Evolutionary conservation across 1,140 invertebrate genomes (phyloP), one percentile per base, ranked within the genome.

Genomic region (Copidosoma floridanum): DNA sequence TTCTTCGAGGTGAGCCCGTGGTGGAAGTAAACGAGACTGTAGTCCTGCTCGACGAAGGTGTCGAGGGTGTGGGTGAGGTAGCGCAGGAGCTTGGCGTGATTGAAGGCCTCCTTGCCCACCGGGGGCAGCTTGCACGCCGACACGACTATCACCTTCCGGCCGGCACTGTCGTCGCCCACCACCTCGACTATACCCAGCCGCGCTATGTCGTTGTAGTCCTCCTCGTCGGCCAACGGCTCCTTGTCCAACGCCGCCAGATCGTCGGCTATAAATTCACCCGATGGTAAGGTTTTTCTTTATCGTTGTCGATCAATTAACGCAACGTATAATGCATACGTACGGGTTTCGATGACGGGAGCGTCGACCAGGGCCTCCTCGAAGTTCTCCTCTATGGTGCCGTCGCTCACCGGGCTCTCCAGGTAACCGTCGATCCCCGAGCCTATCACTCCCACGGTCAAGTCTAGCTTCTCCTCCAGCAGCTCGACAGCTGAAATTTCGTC

Each of bases 11-110:
- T 94, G 32, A 99, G 85, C 23, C 97, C 97, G 82, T 94, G 92
- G 82, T 99, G 98, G 74, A 99, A 98, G 77, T 99, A 99, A n/a
- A 99, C 92, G 52, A 99, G 83, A 68, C 93, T 95, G 79, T 99
- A 99, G 78, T 99, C 98, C 79, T 97, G 94, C 76, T 99, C 95
- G 40, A 99, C 97, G 81, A 97, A 98, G 73, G 94, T 94, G 79
- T 99, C 95, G 75, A 99, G 82, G 43, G 96, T 98, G 75, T 90
- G 90, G 77, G 92, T 94, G 65, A 99, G 84, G 82, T 97, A 98
- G 76, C 89, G 88, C 35, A 96, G 82, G 50, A 97, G 84, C 76
- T 87, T 85, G 61, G 88, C 85, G 72, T 95, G 93, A 78, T 94
- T 88, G 65, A 96, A 81, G 24, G 74, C 82, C 66, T 88, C 87